Conservation (phyloP, 2,888 invertebrate species). For the Ormia ochracea region DNA sequence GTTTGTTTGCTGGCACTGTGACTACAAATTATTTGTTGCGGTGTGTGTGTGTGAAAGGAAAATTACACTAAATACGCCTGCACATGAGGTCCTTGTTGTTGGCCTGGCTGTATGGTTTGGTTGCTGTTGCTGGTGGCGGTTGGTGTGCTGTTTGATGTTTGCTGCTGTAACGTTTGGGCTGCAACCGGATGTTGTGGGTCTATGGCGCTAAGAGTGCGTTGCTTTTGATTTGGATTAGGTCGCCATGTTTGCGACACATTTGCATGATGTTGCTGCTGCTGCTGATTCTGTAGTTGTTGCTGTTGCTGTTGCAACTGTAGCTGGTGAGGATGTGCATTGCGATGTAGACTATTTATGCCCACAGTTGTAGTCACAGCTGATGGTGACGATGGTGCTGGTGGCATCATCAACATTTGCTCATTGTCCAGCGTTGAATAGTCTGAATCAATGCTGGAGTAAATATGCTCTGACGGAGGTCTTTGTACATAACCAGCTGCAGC, state of each 20-base stretch:
- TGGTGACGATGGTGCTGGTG: constrained; percentile 67
- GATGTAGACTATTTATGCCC: constrained; percentile 65
- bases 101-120: constrained; percentile 68
- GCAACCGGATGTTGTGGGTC: constrained; percentile 47
- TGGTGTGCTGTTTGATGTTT: constrained; percentile 65
- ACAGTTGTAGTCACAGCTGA: constrained; percentile 56
- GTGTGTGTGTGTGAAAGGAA: constrained; percentile 26
- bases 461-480: constrained; percentile 89
- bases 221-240: constrained; percentile 75
- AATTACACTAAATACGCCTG: constrained; percentile 76
- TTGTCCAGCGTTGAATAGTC: constrained; percentile 81
- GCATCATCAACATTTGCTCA: constrained; percentile 76
- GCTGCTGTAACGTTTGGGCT: constrained; percentile 55
- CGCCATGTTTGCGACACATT: constrained; percentile 77
- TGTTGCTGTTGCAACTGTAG: constrained; percentile 62
- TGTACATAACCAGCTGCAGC: constrained; percentile 67
- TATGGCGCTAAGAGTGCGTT: constrained; percentile 50
- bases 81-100: constrained; percentile 76
- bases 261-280: constrained; percentile 63
- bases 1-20: constrained; percentile 43
- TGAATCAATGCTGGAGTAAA: constrained; percentile 92
- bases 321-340: constrained; percentile 65
- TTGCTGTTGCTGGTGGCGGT: constrained; percentile 66
- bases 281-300: constrained; percentile 44
- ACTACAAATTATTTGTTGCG: constrained; percentile 55